phyloP scores from a whole-genome alignment of 1,140 invertebrate genomes.

The Trichogramma pretiosum region DNA sequence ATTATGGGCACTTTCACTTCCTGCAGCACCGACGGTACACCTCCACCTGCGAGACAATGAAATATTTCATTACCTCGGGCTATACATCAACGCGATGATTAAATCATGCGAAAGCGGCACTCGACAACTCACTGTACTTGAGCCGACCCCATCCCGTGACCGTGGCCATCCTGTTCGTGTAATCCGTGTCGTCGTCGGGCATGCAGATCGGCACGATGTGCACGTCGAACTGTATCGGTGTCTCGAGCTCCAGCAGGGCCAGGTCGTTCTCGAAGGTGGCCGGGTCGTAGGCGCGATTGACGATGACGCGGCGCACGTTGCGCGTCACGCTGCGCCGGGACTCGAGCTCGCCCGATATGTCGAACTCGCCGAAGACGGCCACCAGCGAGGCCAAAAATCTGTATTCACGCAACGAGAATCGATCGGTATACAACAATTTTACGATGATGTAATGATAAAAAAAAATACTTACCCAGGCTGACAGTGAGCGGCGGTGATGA shows the following conservation, averaged over 20 bases:
- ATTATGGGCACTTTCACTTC: slow-evolving; percentile 89
- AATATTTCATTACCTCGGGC: no score
- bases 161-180: slow-evolving; percentile 72
- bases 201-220: slow-evolving; percentile 91
- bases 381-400: slow-evolving; percentile 83
- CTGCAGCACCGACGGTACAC: slow-evolving; percentile 79
- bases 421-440: no score
- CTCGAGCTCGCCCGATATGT: slow-evolving; percentile 76
- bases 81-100: background rate
- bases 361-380: slow-evolving; percentile 84
- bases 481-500: slow-evolving; percentile 88
- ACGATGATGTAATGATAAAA: background rate
- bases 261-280: slow-evolving; percentile 87
- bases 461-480: slow-evolving; percentile 78
- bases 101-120: background rate
- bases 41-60: slow-evolving; percentile 62
- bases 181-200: slow-evolving; percentile 71
- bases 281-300: slow-evolving; percentile 80
- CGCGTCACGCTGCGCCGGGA: slow-evolving; percentile 65
- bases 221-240: slow-evolving; percentile 71
- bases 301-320: slow-evolving; percentile 79
- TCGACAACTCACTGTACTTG: slow-evolving; percentile 48
- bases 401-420: no score
- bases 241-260: slow-evolving; percentile 75
- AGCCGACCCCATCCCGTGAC: slow-evolving; percentile 70